Conservation (phyloP, 2,888 invertebrate genomes). For the Ganaspis brasiliensis region DNA sequence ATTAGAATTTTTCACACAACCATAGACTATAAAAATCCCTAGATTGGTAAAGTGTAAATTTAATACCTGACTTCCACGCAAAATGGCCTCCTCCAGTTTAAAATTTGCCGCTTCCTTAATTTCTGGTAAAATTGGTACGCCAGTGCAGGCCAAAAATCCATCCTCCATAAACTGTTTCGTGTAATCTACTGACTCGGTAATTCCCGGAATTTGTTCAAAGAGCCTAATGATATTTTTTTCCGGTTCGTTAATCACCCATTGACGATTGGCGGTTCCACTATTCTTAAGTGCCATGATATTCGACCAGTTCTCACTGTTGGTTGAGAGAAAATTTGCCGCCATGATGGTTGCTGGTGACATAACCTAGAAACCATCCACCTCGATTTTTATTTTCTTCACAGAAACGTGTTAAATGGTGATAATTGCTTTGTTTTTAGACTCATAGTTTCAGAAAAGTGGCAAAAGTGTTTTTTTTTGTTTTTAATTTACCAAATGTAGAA, state of each 20-base stretch:
- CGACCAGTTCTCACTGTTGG: conserved; percentile 88
- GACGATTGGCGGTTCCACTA: conserved; percentile 92
- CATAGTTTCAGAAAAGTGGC: not conserved
- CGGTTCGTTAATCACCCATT: conserved; percentile 92
- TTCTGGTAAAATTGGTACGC: conserved; percentile 82
- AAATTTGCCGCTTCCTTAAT: conserved; percentile 73
- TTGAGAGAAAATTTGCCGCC: conserved; percentile 91
- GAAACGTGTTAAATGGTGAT: conserved; percentile 3
- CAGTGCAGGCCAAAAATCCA: conserved; percentile 89
- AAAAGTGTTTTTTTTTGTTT: conserved; percentile 6
- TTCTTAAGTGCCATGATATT: conserved; percentile 86
- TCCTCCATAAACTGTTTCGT: conserved; percentile 84
- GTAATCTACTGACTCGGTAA: conserved; percentile 86
- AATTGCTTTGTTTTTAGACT: not conserved
- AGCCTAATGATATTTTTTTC: conserved; percentile 84
- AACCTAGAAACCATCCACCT: conserved; percentile 78
- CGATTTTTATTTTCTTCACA: conserved; percentile 20
- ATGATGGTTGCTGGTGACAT: conserved; percentile 89
- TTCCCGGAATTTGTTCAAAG: conserved; percentile 89
- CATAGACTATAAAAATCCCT: no score
- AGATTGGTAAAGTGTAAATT: no score
- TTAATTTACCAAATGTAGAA: not conserved
- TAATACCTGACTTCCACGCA: conserved; percentile 40
- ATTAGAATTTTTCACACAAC: not conserved
- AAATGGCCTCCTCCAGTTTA: conserved; percentile 41